Evolutionary conservation across 1,140 invertebrate species (phyloP).

Genomic region (Sinella curviseta): DNA sequence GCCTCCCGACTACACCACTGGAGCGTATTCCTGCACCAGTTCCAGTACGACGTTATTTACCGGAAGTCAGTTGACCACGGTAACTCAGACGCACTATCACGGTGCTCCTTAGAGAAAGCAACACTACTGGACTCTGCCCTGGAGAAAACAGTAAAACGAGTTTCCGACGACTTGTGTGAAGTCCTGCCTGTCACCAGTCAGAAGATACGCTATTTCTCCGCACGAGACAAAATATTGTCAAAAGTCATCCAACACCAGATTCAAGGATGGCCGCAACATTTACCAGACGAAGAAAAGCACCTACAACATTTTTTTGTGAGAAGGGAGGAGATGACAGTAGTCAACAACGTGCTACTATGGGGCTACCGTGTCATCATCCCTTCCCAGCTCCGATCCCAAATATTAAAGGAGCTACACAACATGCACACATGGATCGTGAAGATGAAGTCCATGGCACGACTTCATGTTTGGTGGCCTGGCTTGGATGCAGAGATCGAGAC

Average conservation of each 20-base stretch:
- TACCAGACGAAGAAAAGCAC: neutral
- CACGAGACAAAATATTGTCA: slow-evolving; percentile 21
- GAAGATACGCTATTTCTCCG: neutral
- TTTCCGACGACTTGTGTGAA: neutral
- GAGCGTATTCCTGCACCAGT: slow-evolving; percentile 34
- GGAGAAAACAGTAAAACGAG: neutral
- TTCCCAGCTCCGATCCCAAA: slow-evolving; percentile 39
- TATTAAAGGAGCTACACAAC: slow-evolving; percentile 54
- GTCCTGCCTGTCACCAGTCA: neutral
- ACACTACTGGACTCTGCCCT: neutral
- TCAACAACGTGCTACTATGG: too few relatives aligned
- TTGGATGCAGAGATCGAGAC: too few relatives aligned
- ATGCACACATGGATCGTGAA: slow-evolving; percentile 54
- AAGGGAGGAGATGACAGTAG: too few relatives aligned
- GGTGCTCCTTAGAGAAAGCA: slow-evolving; percentile 48
- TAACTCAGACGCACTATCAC: too few relatives aligned
- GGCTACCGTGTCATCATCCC: slow-evolving; percentile 55
- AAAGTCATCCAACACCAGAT: slow-evolving; percentile 16
- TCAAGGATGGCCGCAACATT: slow-evolving; percentile 23
- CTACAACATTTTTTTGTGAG: slow-evolving; percentile 1
- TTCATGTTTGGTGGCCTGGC: too few relatives aligned
- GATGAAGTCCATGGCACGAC: slow-evolving; percentile 56
- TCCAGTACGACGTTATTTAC: too few relatives aligned
- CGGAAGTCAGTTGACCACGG: too few relatives aligned
- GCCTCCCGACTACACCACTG: slow-evolving; percentile 46